phyloP scores from a whole-genome alignment of 2,797 vertebrate genomes.

The Hyperoplus lanceolatus region DNA sequence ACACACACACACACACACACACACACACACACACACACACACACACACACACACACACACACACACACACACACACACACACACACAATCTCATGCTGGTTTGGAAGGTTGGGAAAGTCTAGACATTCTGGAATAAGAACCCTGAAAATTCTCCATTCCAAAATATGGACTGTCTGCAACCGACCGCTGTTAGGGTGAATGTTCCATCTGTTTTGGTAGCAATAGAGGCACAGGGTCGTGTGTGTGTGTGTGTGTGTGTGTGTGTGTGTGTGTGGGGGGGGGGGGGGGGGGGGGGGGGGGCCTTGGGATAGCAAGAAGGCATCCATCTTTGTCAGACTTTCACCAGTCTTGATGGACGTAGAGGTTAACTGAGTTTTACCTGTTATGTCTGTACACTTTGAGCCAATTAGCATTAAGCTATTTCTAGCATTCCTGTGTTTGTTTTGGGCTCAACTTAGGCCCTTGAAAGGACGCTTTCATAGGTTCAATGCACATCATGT shows the following conservation, averaged over 20 bases:
- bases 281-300: no score
- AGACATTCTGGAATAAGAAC: constrained; percentile 53
- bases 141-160: constrained; percentile 68
- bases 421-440: not conserved
- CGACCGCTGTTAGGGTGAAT: constrained; percentile 25
- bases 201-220: constrained; percentile 17
- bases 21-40: no score
- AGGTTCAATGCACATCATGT: not conserved
- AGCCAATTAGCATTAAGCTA: constrained; percentile 2
- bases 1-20: no score
- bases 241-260: no score
- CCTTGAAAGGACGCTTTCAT: not conserved
- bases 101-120: constrained; percentile 59
- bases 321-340: constrained; percentile 9
- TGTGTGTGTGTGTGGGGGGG: no score
- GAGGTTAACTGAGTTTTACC: constrained; percentile 11
- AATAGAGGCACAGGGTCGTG: not conserved
- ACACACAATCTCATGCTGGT: constrained; percentile 50
- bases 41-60: no score
- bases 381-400: not conserved
- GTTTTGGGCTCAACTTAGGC: not conserved
- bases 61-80: no score
- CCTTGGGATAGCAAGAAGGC: constrained; percentile 9
- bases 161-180: constrained; percentile 7
- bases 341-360: constrained; percentile 4